Evolutionary conservation across 2,797 vertebrate genomes (phyloP), one percentile per base, ranked within the genome.

Genomic region (Acanthurus leucopareius): DNA sequence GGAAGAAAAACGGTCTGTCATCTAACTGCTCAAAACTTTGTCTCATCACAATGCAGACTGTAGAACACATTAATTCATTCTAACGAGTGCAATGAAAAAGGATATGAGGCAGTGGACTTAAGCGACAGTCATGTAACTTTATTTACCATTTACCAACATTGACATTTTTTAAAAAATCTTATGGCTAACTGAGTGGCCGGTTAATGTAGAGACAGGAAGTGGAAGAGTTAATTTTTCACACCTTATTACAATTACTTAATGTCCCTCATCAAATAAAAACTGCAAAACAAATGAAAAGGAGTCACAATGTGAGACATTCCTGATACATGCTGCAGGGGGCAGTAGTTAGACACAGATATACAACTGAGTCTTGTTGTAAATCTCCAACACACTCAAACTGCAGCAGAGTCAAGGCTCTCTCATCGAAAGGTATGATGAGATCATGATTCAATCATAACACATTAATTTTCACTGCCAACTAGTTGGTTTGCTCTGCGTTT

Each of bases 321-420:
- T 7, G 3, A 15, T 10, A 0, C 10, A 25, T 63, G n/a, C 93
- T 86, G 86, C 83, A 93, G 93, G 89, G 91, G 91, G 92, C 90
- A 92, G 86, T 91, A 90, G 85, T 62, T 77, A 58, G 81, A 80
- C 90, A 88, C 22, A 76, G 57, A 90, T 74, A 2, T 38, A 56
- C 66, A 77, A 22, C 45, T 7, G 16, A 62, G 48, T 22, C 48
- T 35, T 28, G 57, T 5, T 54, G 16, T 17, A 40, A 52, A 52
- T 48, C 48, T 71, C 53, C 54, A 15, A 2, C 8, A 35, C 47
- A 73, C 32, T 75, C 60, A 51, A 32, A 67, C 57, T 75, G 67
- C 79, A 82, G 68, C 74, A 80, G 57, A 75, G 63, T 63, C 72
- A 54, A 35, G 79, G 73, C 59, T n/a, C 10, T 82, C 70, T 82